These are phyloP conservation scores for Yponomeuta plumbellus DNA, from an alignment of 2,888 invertebrate species.

Conservation along the genomic window DNA sequence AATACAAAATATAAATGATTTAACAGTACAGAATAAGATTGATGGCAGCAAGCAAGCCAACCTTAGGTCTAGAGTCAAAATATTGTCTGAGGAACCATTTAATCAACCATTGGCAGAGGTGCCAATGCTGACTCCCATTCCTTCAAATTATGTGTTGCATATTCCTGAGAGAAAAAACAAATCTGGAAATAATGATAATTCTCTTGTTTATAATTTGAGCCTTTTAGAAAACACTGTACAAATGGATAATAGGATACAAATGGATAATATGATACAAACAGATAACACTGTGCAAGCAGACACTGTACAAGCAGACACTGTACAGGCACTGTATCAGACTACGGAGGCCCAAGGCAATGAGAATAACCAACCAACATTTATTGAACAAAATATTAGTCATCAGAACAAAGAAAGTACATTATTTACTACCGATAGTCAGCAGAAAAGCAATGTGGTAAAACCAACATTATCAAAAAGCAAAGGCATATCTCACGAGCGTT, in stretches of 20 bases:
- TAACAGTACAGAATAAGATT: background rate
- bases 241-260: background rate
- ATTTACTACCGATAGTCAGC: background rate
- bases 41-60: constrained; percentile 21
- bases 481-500: constrained; percentile 1
- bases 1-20: background rate
- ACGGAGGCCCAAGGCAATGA: background rate
- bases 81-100: constrained; percentile 55
- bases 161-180: constrained; percentile 30
- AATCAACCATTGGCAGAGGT: constrained; percentile 36
- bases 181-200: background rate
- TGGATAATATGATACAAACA: too few relatives aligned
- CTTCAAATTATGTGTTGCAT: constrained; percentile 39
- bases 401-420: too few relatives aligned
- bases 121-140: constrained; percentile 42
- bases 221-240: constrained; percentile 19
- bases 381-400: too few relatives aligned
- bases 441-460: background rate
- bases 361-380: too few relatives aligned
- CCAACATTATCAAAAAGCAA: background rate
- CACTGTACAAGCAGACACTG: too few relatives aligned
- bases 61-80: constrained; percentile 36
- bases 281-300: too few relatives aligned
- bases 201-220: background rate
- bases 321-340: too few relatives aligned